Percentiles rank a stretch among this genome's conserved stretches.
These are phyloP conservation scores for Ascidia mentula DNA, from an alignment of 23 tunicate species.

Conservation along the genomic window DNA sequence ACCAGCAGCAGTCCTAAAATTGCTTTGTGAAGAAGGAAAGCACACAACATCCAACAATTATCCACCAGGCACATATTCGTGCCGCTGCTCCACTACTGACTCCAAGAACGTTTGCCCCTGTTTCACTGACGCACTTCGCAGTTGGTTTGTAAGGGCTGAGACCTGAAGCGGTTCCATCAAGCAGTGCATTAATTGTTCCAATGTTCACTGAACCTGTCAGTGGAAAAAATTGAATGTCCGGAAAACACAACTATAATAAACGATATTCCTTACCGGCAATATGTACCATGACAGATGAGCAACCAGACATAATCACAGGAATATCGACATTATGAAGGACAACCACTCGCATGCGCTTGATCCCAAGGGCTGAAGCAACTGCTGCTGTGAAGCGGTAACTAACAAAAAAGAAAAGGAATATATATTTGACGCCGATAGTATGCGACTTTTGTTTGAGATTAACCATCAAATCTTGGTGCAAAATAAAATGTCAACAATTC, in stretches of 20 bases:
- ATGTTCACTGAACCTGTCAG: background rate
- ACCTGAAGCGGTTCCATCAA: background rate
- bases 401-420: too few species aligned
- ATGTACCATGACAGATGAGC: conserved; percentile 41
- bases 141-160: background rate
- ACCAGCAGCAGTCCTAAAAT: too few species aligned
- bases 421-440: too few species aligned
- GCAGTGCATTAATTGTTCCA: background rate
- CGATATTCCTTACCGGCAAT: background rate
- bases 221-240: too few species aligned
- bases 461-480: too few species aligned
- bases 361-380: conserved; percentile 40
- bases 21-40: too few species aligned
- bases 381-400: conserved; percentile 65
- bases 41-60: too few species aligned
- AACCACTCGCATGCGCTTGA: conserved; percentile 49
- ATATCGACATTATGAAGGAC: conserved; percentile 51
- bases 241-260: background rate
- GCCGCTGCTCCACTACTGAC: too few species aligned
- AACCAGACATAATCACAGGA: conserved; percentile 25
- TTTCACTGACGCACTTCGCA: background rate
- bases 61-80: too few species aligned
- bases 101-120: background rate
- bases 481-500: too few species aligned
- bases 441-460: too few species aligned